phyloP scores from a whole-genome alignment of 2,113 vertebrate genomes.

The Aphyosemion australe region DNA sequence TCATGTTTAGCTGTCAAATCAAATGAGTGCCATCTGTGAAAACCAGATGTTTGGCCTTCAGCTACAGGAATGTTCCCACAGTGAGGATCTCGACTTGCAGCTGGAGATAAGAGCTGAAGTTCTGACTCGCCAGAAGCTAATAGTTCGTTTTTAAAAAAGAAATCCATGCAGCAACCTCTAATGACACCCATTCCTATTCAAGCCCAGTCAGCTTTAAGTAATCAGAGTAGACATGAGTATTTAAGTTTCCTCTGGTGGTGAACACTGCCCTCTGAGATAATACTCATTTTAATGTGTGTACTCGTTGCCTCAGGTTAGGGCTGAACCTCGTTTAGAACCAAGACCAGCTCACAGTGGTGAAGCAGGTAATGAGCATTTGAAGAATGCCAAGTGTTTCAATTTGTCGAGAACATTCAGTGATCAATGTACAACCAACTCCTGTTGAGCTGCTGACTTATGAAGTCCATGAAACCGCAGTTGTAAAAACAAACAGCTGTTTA shows the following conservation, averaged over 20 bases:
- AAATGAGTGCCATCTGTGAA: slow-evolving; percentile 22
- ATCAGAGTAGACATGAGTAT: slow-evolving; percentile 31
- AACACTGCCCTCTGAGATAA: no score
- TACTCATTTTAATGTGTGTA: slow-evolving; percentile 18
- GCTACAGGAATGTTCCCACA: slow-evolving; percentile 21
- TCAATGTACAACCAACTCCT: no score
- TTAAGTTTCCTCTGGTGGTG: slow-evolving; percentile 8
- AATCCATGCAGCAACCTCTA: not conserved
- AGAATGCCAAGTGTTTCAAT: no score
- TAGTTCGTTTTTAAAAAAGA: not conserved
- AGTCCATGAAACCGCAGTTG: slow-evolving; percentile 27
- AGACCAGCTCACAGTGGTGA: no score
- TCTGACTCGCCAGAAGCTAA: not conserved
- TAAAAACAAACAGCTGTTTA: slow-evolving; percentile 39
- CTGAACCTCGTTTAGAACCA: no score
- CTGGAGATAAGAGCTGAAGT: not conserved
- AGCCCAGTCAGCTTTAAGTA: slow-evolving; percentile 36
- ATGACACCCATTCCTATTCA: slow-evolving; percentile 13
- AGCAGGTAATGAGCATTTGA: no score
- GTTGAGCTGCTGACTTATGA: not conserved
- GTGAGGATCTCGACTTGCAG: not conserved
- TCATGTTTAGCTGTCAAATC: not conserved
- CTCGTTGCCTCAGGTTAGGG: slow-evolving; percentile 3
- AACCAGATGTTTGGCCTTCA: slow-evolving; percentile 8
- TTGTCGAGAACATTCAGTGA: no score